Evolutionary conservation across 2,113 vertebrate species (phyloP), one percentile per base, ranked within the genome.

Genomic region (cat (Felis catus)): DNA sequence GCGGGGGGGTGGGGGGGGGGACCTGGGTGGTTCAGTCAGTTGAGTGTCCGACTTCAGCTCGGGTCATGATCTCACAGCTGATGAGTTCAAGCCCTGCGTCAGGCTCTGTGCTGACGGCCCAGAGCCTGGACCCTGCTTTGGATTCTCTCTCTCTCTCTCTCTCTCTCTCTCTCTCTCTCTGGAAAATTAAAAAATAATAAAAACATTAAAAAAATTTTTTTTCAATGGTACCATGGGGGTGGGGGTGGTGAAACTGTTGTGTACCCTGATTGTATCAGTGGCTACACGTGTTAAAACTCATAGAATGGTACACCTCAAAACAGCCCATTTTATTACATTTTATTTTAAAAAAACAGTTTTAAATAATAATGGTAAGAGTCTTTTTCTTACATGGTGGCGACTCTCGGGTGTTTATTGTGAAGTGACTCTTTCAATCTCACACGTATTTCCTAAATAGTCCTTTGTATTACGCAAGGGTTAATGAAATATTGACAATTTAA

Each of bases 391-490:
- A 21, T 92, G 15, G 25, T 9, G 19, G 41, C 36, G 1, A 2
- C 29, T 51, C 89, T 88, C 66, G 14, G 7, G 1, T 61, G 7
- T 86, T 80, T 93, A 36, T 82, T 74, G 0, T 76, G 91, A 94
- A 91, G 25, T 66, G 11, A 93, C 76, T 92, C 41, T 68, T 95
- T 74, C 88, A 95, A 29, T 84, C 15, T 63, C 71, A 21, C 25
- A 45, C 29, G 4, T 31, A 36, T 81, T 86, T 97, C n/a, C 63
- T 89, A 74, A 95, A 41, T 5, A 94, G 3, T 41, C 8, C 11
- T 88, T 78, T 85, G 41, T 78, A 81, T 74, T 86, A 93, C 16
- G 63, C 16, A 89, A 88, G n/a, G 36, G 21, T 84, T 94, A 91
- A 87, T 19, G 25, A 76, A 70, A 85, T 27, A 63, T 8, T 55